Evolutionary conservation across 1,140 invertebrate species (phyloP).

Genomic region (Drosophila albomicans): DNA sequence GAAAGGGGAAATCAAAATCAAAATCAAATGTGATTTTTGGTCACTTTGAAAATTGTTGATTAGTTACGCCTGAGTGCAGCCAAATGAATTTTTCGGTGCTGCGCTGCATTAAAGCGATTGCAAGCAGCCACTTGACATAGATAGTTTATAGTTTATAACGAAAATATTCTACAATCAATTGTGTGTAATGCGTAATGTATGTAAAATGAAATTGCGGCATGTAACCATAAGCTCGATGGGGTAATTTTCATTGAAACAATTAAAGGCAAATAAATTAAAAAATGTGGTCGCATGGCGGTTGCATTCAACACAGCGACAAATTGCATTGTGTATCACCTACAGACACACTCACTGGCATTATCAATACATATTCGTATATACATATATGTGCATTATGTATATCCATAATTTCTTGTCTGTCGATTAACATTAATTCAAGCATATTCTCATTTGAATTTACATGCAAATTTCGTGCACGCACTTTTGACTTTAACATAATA

Average conservation of each 20-base stretch:
- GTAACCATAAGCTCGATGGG: slow-evolving; percentile 52
- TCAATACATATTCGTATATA: not conserved
- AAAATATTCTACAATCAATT: slow-evolving; percentile 32
- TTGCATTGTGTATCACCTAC: slow-evolving; percentile 41
- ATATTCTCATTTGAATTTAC: slow-evolving; percentile 73
- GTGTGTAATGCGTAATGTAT: slow-evolving; percentile 30
- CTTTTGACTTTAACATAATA: slow-evolving; percentile 66
- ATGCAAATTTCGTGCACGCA: slow-evolving; percentile 54
- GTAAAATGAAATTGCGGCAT: slow-evolving; percentile 41
- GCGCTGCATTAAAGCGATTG: slow-evolving; percentile 60
- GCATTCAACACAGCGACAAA: slow-evolving; percentile 63
- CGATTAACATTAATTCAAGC: slow-evolving; percentile 77
- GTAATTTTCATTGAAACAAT: slow-evolving; percentile 75
- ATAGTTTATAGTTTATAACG: slow-evolving; percentile 11
- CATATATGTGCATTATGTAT: not conserved
- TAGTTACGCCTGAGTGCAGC: slow-evolving; percentile 74
- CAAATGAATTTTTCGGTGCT: slow-evolving; percentile 43
- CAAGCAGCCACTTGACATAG: slow-evolving; percentile 37
- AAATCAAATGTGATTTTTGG: slow-evolving; percentile 81
- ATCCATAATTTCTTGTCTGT: slow-evolving; percentile 32
- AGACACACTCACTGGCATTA: slow-evolving; percentile 3
- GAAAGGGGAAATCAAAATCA: slow-evolving; percentile 30
- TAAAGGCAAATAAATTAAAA: slow-evolving; percentile 80
- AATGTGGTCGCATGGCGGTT: slow-evolving; percentile 62
- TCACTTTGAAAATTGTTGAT: slow-evolving; percentile 82